Evolutionary conservation across 2,797 vertebrate genomes (phyloP).

Genomic region (Diceros bicornis): DNA sequence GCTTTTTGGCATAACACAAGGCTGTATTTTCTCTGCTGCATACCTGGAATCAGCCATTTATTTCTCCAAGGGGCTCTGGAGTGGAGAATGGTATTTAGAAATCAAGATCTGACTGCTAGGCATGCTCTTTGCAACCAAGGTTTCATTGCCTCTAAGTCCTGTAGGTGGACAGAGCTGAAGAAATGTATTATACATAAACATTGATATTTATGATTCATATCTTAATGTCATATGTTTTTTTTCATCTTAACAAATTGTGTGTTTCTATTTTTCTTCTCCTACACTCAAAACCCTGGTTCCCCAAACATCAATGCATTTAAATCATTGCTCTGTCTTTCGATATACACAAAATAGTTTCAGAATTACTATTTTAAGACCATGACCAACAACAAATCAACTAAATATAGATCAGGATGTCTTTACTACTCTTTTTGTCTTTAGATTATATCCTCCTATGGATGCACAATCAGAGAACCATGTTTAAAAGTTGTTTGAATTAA

Average conservation of each 20-base stretch:
- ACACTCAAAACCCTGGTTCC: background rate
- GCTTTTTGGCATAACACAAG: background rate
- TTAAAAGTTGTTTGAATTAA: background rate
- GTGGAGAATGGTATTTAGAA: background rate
- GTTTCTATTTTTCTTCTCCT: background rate
- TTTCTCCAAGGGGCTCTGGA: background rate
- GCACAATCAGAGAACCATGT: background rate
- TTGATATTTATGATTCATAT: background rate
- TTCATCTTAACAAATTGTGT: background rate
- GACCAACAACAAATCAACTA: background rate
- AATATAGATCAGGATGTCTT: background rate
- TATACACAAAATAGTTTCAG: background rate
- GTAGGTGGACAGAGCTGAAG: background rate
- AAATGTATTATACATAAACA: background rate
- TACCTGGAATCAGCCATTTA: background rate
- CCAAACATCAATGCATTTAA: background rate
- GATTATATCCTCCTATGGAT: background rate
- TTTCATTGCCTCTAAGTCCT: background rate
- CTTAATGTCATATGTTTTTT: background rate
- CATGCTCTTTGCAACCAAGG: background rate
- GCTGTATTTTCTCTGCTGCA: background rate
- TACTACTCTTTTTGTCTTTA: conserved; percentile 12
- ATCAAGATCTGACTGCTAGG: background rate
- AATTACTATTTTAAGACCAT: background rate
- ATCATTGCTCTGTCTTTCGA: background rate